A percentile compares a stretch with the other conserved stretches of the same genome.
Conservation (phyloP, 2,888 invertebrate genomes). For the Tortricodes alternella region DNA sequence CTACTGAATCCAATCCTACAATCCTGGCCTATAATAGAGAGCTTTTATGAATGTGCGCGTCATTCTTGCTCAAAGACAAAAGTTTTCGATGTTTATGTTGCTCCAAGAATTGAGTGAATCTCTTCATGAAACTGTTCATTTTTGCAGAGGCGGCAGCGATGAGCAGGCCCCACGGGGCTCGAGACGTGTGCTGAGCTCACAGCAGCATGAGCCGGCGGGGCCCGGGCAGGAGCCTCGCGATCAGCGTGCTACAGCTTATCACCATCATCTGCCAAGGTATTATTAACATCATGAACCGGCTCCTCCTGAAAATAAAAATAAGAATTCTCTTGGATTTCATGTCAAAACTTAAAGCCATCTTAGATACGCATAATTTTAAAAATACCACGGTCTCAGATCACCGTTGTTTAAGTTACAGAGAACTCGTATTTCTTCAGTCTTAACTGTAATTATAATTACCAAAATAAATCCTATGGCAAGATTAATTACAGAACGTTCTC, state of each 20-base stretch:
- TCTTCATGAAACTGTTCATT: background rate
- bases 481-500: background rate
- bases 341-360: background rate
- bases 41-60: too few species aligned
- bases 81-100: background rate
- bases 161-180: slow-evolving; percentile 32
- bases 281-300: background rate
- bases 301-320: too few species aligned
- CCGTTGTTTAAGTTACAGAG: too few species aligned
- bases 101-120: too few species aligned
- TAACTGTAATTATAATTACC: background rate
- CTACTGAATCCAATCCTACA: too few species aligned
- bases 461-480: background rate
- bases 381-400: too few species aligned
- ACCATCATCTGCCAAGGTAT: slow-evolving; percentile 84
- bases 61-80: too few species aligned
- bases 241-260: slow-evolving; percentile 83
- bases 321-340: too few species aligned
- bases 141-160: slow-evolving; percentile 28
- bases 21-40: too few species aligned
- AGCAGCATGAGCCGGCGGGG: slow-evolving; percentile 66
- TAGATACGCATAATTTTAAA: too few species aligned
- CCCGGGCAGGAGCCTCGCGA: slow-evolving; percentile 75
- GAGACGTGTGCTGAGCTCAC: slow-evolving; percentile 43
- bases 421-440: background rate